Evolutionary conservation across 2,113 vertebrate genomes (phyloP).

Genomic region (Psephotus haematonotus): DNA sequence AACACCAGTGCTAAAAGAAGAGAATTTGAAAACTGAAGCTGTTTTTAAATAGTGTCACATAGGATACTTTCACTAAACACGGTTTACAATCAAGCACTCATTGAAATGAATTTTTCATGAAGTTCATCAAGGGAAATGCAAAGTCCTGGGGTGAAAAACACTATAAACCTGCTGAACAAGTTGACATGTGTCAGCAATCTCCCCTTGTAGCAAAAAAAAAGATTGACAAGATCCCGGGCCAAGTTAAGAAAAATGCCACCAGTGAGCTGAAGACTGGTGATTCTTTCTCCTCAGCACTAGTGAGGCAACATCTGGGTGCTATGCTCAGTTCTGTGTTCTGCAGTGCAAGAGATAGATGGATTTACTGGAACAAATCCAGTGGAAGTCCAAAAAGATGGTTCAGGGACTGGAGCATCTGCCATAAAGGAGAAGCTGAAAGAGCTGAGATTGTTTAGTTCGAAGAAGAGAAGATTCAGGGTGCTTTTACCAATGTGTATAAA

Average conservation of each 20-base stretch:
- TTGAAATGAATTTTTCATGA: background rate
- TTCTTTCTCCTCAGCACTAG: background rate
- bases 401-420: background rate
- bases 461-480: background rate
- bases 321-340: background rate
- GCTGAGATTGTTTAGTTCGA: background rate
- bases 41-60: background rate
- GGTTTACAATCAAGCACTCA: background rate
- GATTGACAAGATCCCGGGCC: fast-evolving
- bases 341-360: background rate
- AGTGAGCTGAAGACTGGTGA: fast-evolving
- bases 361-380: background rate
- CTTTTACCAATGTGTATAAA: background rate
- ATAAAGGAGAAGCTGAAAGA: background rate
- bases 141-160: background rate
- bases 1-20: background rate
- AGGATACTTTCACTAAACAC: background rate
- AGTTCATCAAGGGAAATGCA: background rate
- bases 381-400: background rate
- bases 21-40: background rate
- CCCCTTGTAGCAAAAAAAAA: background rate
- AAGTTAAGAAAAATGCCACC: background rate
- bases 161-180: background rate
- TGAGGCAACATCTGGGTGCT: background rate
- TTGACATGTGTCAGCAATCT: background rate